Percentiles rank a stretch among this genome's conserved stretches.
Evolutionary conservation across 2,888 invertebrate genomes (phyloP).

Genomic region (Eupithecia subfuscata): DNA sequence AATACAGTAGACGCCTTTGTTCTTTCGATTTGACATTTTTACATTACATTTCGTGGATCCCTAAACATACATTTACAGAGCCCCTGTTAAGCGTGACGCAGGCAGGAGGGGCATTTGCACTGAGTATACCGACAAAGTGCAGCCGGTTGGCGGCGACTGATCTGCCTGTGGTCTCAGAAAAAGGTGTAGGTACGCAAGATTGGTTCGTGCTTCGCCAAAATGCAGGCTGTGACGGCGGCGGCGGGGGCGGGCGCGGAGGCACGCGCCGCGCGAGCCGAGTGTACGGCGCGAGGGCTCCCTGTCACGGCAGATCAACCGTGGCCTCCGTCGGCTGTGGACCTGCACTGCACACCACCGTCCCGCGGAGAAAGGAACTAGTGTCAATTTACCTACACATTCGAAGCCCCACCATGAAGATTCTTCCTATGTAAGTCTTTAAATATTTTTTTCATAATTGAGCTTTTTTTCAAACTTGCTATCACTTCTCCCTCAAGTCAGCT

Average conservation of each 20-base stretch:
- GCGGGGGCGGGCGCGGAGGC: constrained; percentile 34
- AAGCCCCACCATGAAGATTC: constrained; percentile 65
- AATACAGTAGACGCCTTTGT: neutral
- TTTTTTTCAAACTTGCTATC: constrained; percentile 20
- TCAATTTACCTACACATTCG: constrained; percentile 47
- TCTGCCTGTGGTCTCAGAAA: neutral
- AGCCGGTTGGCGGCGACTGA: neutral
- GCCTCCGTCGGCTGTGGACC: constrained; percentile 75
- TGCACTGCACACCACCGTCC: constrained; percentile 68
- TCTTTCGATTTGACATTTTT: neutral
- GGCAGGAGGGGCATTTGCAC: neutral
- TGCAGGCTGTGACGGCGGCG: constrained; percentile 25
- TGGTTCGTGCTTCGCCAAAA: neutral
- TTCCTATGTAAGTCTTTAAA: constrained; percentile 68
- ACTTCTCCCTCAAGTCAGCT: constrained; percentile 52
- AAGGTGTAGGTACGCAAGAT: constrained; percentile 1
- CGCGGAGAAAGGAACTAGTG: constrained; percentile 70
- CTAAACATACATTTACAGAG: neutral
- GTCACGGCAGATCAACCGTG: constrained; percentile 73
- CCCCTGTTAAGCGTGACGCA: neutral
- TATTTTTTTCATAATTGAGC: constrained; percentile 20
- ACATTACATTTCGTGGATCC: neutral
- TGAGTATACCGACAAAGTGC: neutral
- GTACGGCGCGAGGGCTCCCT: constrained; percentile 61
- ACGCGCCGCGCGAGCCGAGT: constrained; percentile 49